Conservation (phyloP, 2,888 invertebrate species). For the Nezara viridula region DNA sequence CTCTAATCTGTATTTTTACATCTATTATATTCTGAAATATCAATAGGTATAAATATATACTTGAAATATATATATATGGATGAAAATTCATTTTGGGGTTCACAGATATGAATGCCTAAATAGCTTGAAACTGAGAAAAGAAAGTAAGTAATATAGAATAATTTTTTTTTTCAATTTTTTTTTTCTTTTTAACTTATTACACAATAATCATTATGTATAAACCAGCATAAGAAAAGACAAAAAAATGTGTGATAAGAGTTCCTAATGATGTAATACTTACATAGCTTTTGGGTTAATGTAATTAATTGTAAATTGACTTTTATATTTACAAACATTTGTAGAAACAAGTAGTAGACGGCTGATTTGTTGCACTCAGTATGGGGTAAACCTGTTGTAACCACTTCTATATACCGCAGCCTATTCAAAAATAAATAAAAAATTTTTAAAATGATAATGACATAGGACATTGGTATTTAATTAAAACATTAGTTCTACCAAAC, state of each 20-base stretch:
- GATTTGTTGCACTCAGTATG: slow-evolving; percentile 73
- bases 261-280: slow-evolving; percentile 56
- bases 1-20: slow-evolving; percentile 49
- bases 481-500: no score
- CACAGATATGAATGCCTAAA: slow-evolving; percentile 51
- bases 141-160: slow-evolving; percentile 42
- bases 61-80: slow-evolving; percentile 29
- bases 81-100: background rate
- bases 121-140: slow-evolving; percentile 36
- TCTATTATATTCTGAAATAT: slow-evolving; percentile 51
- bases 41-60: slow-evolving; percentile 25
- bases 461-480: no score
- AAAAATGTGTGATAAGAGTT: slow-evolving; percentile 53
- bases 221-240: slow-evolving; percentile 57
- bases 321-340: slow-evolving; percentile 63
- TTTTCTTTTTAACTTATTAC: slow-evolving; percentile 11
- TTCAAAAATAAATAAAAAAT: background rate
- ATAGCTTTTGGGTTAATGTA: slow-evolving; percentile 59
- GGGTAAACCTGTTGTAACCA: slow-evolving; percentile 95
- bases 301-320: slow-evolving; percentile 64
- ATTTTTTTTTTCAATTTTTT: slow-evolving; percentile 18
- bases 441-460: no score
- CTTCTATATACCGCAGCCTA: slow-evolving; percentile 94
- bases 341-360: slow-evolving; percentile 51
- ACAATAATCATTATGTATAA: slow-evolving; percentile 54